These are phyloP conservation scores for Uloborus diversus DNA, from an alignment of 1,140 invertebrate species.

Conservation along the genomic window DNA sequence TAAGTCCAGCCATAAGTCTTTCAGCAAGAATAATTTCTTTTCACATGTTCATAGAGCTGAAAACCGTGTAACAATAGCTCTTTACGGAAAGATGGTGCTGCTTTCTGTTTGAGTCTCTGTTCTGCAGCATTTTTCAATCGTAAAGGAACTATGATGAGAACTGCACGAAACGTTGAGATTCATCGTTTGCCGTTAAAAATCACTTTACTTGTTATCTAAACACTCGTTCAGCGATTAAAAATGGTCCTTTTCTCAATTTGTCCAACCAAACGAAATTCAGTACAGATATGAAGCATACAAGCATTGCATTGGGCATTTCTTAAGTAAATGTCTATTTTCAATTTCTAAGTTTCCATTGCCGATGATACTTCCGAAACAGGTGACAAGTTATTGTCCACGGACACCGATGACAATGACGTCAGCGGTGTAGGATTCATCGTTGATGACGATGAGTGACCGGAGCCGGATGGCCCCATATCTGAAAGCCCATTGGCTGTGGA, in stretches of 20 bases:
- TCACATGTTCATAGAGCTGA: neutral
- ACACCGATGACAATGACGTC: neutral
- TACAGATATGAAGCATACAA: no score
- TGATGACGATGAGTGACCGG: neutral
- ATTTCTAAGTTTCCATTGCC: constrained; percentile 47
- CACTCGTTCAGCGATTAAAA: no score
- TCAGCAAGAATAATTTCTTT: constrained; percentile 1
- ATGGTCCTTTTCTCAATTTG: no score
- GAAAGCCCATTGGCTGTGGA: constrained; percentile 38
- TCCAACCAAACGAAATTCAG: no score
- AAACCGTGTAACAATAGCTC: neutral
- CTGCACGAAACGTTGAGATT: no score
- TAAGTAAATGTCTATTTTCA: no score
- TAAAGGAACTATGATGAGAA: no score
- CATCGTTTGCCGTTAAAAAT: no score
- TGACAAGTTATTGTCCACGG: constrained; percentile 23
- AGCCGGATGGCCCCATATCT: constrained; percentile 4
- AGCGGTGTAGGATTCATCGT: neutral
- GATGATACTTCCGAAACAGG: constrained; percentile 31
- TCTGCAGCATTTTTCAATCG: no score
- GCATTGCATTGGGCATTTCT: no score
- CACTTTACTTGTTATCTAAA: no score
- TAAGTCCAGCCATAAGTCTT: neutral
- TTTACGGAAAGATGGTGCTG: neutral
- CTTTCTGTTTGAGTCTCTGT: neutral